phyloP scores from a whole-genome alignment of 2,113 vertebrate genomes.

The Xenotilapia flavipinnis region DNA sequence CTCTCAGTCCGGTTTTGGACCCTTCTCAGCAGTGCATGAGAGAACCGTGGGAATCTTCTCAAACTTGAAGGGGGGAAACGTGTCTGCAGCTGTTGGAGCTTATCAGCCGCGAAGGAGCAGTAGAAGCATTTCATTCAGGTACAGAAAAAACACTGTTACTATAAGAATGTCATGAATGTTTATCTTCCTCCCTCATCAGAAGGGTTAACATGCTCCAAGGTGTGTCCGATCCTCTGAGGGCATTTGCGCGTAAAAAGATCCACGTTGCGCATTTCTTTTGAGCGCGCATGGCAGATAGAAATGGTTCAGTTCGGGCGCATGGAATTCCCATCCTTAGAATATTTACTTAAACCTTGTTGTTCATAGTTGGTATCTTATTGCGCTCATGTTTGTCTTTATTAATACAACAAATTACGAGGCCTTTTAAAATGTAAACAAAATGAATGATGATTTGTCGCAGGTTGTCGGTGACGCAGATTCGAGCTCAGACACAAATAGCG shows the following conservation, averaged over 20 bases:
- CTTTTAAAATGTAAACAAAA: not conserved
- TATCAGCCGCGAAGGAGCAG: slow-evolving; percentile 28
- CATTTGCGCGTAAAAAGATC: slow-evolving; percentile 39
- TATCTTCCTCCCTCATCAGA: not conserved
- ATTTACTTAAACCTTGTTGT: not conserved
- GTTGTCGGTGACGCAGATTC: slow-evolving; percentile 3
- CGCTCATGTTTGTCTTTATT: not conserved
- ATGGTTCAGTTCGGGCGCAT: not conserved
- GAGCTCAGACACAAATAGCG: not conserved
- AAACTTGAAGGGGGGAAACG: slow-evolving; percentile 12
- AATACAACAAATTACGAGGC: not conserved
- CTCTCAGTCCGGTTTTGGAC: slow-evolving; percentile 4
- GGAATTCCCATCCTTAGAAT: not conserved
- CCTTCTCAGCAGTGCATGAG: not conserved
- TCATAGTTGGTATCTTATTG: not conserved
- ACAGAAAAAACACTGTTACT: not conserved
- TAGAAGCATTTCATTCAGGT: slow-evolving; percentile 33
- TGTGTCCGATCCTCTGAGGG: slow-evolving; percentile 46
- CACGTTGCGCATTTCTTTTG: slow-evolving; percentile 10
- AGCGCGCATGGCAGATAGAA: slow-evolving; percentile 1
- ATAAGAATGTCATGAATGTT: slow-evolving; percentile 5
- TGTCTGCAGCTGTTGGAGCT: slow-evolving; percentile 36
- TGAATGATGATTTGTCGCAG: not conserved
- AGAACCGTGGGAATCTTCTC: slow-evolving; percentile 35
- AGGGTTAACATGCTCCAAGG: slow-evolving; percentile 20